These are phyloP conservation scores for Brachionus manjavacas DNA, from an alignment of 1,140 invertebrate genomes.

Conservation along the genomic window DNA sequence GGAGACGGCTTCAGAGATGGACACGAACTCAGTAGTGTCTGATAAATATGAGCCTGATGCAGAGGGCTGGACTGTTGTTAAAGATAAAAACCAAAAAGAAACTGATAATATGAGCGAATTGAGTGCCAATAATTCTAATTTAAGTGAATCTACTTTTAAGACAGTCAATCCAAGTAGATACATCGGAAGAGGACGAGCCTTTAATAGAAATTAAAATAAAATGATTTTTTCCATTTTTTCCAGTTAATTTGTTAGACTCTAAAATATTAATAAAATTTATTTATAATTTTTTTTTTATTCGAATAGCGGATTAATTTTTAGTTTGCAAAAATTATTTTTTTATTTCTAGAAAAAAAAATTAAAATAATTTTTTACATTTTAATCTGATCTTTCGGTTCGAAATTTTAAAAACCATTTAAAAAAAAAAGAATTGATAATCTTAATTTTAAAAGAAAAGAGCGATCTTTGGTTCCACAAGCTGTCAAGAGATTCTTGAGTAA, in stretches of 20 bases:
- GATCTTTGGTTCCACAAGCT: too few relatives aligned
- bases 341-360: too few relatives aligned
- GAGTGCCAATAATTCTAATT: background rate
- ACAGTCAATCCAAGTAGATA: background rate
- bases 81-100: background rate
- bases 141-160: slow-evolving; percentile 6
- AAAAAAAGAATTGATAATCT: too few relatives aligned
- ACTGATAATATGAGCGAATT: background rate
- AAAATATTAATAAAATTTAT: background rate
- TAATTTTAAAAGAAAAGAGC: too few relatives aligned
- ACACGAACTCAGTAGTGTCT: background rate
- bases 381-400: too few relatives aligned
- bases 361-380: too few relatives aligned
- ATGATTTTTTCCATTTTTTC: background rate
- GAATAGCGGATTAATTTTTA: background rate
- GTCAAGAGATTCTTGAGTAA: too few relatives aligned
- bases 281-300: background rate
- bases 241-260: background rate
- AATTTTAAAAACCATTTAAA: too few relatives aligned
- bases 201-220: background rate
- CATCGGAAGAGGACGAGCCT: background rate
- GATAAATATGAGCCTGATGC: background rate
- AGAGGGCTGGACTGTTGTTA: background rate
- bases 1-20: background rate
- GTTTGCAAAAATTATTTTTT: too few relatives aligned